Base-by-base conservation (phyloP, 2,797 vertebrate species). In the Melanotaenia nigrans region DNA sequence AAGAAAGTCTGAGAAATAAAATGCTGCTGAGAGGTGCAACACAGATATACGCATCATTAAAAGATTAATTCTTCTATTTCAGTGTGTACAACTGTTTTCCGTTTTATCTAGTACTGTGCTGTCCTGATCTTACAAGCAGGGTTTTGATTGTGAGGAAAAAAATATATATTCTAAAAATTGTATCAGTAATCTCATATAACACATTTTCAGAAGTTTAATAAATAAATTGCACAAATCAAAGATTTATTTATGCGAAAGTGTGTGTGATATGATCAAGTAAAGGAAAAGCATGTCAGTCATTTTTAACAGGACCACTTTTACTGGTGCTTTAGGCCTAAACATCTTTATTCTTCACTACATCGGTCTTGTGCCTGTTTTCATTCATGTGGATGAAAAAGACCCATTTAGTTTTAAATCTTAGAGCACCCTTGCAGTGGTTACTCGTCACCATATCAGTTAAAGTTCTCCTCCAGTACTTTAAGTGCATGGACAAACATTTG, bases 11-110 rank as follows among this genome's bases (percentile, higher is more conserved):
- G 69, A 72, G 42, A 56, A 71, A 58, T 55, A 40, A 54, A 71
- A 73, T 53, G 74, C 75, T 84, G 85, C 82, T 87, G 65, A 62
- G 51, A 62, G 59, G 40, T 70, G 54, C 4, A 25, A 47, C 35
- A 20, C 58, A 35, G 3, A 61, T 49, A 71, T 40, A 24, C 28
- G 12, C 16, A 28, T 30, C 1, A 35, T 40, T 18, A n/a, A 65
- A 49, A 36, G 51, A 28, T 4, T 11, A 13, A 32, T 36, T 40
- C 22, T 35, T 56, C 1, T 36, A 68, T 30, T 25, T 25, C 28
- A 25, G 35, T 40, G 7, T 35, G 51, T 16, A 47, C 7, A 73
- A 38, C 16, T 20, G 3, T 38, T 78, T 61, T 66, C 18, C 30
- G 54, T 25, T n/a, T 18, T 45, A 12, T 22, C 10, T 9, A 11